Conservation (phyloP, 2,888 invertebrate genomes). For the Trachelus stipa region DNA sequence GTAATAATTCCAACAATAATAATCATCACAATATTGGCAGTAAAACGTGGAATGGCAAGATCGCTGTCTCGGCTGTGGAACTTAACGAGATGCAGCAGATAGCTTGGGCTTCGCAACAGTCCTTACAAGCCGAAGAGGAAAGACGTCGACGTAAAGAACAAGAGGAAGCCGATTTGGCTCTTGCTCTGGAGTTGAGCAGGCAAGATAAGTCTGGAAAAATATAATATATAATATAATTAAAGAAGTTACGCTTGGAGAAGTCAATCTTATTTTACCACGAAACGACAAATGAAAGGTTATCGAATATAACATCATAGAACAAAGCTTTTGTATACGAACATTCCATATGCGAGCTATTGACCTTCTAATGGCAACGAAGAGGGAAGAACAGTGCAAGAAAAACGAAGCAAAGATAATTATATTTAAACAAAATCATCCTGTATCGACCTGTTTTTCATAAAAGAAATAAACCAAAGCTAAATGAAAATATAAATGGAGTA, state of each 20-base stretch:
- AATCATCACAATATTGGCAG: slow-evolving; percentile 64
- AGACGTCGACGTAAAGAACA: slow-evolving; percentile 72
- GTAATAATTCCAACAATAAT: slow-evolving; percentile 56
- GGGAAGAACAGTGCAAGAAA: not conserved
- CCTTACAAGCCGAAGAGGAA: slow-evolving; percentile 74
- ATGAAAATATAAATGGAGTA: not conserved
- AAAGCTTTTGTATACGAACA: not conserved
- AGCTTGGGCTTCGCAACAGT: slow-evolving; percentile 81
- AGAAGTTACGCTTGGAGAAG: not conserved
- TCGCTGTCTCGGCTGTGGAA: slow-evolving; percentile 36
- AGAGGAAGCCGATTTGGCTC: slow-evolving; percentile 78
- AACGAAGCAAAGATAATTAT: not conserved
- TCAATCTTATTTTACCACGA: not conserved
- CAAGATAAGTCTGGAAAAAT: slow-evolving; percentile 60
- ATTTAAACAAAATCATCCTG: not conserved
- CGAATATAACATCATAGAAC: not conserved
- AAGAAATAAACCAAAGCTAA: not conserved
- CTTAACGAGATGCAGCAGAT: slow-evolving; percentile 77
- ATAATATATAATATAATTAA: slow-evolving; percentile 18
- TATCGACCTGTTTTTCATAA: not conserved
- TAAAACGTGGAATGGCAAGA: slow-evolving; percentile 66
- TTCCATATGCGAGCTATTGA: not conserved
- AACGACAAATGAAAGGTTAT: not conserved
- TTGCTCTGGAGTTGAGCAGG: slow-evolving; percentile 78
- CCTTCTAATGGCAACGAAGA: not conserved